Percentiles rank a stretch among this genome's conserved stretches.
phyloP scores from a whole-genome alignment of 2,888 invertebrate genomes.

The Sesamia inferens region DNA sequence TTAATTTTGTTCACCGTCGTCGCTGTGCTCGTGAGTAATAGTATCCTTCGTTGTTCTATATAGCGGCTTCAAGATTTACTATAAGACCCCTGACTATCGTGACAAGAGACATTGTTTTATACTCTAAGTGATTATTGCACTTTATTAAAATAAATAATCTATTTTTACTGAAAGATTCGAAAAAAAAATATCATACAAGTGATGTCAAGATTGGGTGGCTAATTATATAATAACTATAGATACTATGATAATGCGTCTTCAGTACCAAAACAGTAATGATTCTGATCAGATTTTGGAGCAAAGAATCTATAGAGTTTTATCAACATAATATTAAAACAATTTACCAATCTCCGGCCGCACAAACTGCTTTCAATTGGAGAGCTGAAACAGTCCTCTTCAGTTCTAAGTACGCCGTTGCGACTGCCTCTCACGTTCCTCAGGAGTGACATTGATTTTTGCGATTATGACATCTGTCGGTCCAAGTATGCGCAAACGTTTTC shows the following conservation, averaged over 20 bases:
- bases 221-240: neutral
- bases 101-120: neutral
- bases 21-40: neutral
- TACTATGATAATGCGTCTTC: neutral
- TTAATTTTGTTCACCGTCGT: neutral
- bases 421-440: no score
- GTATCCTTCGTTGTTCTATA: neutral
- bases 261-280: constrained; percentile 1
- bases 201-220: neutral
- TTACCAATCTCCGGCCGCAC: no score
- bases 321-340: no score
- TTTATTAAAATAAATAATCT: neutral
- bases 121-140: no score
- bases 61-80: neutral
- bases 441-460: no score
- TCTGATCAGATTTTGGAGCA: no score
- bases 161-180: neutral
- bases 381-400: no score
- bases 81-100: neutral
- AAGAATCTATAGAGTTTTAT: no score
- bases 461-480: no score
- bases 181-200: neutral
- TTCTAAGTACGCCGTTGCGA: no score
- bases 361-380: no score
- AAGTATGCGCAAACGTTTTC: no score